Conservation (phyloP, 2,797 vertebrate genomes). For the Somateria mollissima region DNA sequence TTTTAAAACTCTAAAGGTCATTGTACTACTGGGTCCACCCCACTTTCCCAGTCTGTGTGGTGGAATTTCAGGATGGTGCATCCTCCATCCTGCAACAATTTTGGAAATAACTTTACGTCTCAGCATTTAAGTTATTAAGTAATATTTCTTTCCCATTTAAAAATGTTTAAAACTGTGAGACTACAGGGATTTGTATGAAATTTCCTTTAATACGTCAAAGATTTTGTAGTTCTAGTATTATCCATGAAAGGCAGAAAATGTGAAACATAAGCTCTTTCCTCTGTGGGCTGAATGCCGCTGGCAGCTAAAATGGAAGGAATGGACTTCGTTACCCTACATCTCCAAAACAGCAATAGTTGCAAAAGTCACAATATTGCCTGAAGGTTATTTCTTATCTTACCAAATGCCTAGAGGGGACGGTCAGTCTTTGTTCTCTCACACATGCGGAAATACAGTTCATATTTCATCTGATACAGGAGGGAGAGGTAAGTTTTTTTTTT, state of each 20-base stretch:
- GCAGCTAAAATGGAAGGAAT: conserved; percentile 22
- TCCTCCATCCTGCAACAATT: neutral
- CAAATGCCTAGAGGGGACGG: conserved; percentile 48
- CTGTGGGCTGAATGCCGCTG: conserved; percentile 48
- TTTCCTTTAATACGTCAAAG: conserved; percentile 10
- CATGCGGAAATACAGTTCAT: neutral
- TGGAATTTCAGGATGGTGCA: neutral
- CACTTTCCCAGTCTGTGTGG: neutral
- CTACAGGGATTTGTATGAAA: neutral
- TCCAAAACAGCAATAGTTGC: conserved; percentile 40
- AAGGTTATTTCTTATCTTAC: conserved; percentile 65
- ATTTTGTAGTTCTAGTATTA: neutral
- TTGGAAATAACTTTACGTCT: neutral
- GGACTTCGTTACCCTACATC: neutral
- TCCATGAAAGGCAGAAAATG: conserved; percentile 36
- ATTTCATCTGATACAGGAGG: neutral
- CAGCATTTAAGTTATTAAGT: neutral
- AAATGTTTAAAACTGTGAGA: neutral
- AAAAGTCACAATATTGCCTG: conserved; percentile 59
- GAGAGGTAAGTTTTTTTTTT: neutral
- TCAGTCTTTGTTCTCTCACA: neutral
- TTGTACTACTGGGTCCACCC: neutral
- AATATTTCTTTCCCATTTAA: neutral
- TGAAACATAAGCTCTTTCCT: conserved; percentile 19
- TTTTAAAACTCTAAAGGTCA: neutral